Conservation (phyloP, 2,888 invertebrate genomes). For the Plagodis pulveraria region DNA sequence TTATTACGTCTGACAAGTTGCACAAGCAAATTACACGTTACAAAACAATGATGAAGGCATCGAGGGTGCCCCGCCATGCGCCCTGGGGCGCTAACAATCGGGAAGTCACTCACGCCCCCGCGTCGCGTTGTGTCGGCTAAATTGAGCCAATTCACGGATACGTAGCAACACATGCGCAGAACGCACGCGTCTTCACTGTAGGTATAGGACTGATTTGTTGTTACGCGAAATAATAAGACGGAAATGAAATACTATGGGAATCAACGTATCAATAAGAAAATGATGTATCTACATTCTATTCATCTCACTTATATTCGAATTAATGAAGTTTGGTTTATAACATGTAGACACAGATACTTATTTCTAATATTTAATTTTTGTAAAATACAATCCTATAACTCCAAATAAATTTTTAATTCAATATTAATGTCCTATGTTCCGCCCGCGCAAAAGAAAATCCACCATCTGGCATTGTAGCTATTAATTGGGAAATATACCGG, state of each 20-base stretch:
- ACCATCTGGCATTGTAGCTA: too few relatives aligned
- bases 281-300: too few relatives aligned
- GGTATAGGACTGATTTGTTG: neutral
- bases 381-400: too few relatives aligned
- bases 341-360: too few relatives aligned
- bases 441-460: too few relatives aligned
- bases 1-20: slow-evolving; percentile 38
- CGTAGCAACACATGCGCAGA: slow-evolving; percentile 50
- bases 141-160: slow-evolving; percentile 67
- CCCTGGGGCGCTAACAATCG: slow-evolving; percentile 47
- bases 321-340: too few relatives aligned
- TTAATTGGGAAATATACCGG: too few relatives aligned
- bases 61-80: slow-evolving; percentile 38
- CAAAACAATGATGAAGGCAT: slow-evolving; percentile 43
- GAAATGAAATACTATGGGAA: slow-evolving; percentile 2
- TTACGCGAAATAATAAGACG: slow-evolving; percentile 12
- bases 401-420: too few relatives aligned
- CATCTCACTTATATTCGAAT: too few relatives aligned
- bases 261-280: neutral
- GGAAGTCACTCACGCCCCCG: slow-evolving; percentile 39
- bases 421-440: too few relatives aligned
- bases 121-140: slow-evolving; percentile 44
- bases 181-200: slow-evolving; percentile 8
- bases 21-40: slow-evolving; percentile 41
- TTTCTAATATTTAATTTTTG: too few relatives aligned